These are phyloP conservation scores for Distichodus sexfasciatus DNA, from an alignment of 2,797 vertebrate genomes.

Conservation along the genomic window DNA sequence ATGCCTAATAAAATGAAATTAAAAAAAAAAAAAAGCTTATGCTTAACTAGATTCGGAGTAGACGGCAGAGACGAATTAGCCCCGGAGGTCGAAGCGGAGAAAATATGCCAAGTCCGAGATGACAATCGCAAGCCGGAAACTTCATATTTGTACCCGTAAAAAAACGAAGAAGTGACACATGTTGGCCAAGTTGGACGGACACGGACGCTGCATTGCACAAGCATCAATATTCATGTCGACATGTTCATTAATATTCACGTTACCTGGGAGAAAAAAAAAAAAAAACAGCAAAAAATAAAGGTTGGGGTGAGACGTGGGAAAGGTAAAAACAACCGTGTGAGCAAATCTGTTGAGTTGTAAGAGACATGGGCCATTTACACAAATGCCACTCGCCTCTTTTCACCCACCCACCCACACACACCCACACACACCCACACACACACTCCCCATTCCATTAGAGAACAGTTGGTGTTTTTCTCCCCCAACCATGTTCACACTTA, in stretches of 20 bases:
- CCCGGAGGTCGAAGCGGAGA: slow-evolving; percentile 12
- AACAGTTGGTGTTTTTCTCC: slow-evolving; percentile 61
- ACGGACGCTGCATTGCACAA: too few relatives aligned
- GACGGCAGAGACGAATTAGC: slow-evolving; percentile 29
- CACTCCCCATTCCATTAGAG: slow-evolving; percentile 71
- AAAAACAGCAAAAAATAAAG: too few relatives aligned
- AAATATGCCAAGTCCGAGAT: slow-evolving; percentile 10
- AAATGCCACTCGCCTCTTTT: too few relatives aligned
- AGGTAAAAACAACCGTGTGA: slow-evolving; percentile 60
- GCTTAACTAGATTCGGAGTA: slow-evolving; percentile 33
- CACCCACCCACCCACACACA: neutral
- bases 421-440: neutral
- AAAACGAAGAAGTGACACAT: neutral
- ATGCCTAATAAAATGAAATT: slow-evolving; percentile 27
- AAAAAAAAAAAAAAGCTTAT: slow-evolving; percentile 30
- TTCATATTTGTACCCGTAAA: neutral
- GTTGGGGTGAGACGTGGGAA: neutral
- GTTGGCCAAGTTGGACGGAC: neutral
- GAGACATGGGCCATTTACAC: neutral
- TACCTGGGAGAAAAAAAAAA: slow-evolving; percentile 11
- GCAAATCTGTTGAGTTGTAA: slow-evolving; percentile 72
- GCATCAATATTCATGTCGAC: neutral
- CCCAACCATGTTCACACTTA: slow-evolving; percentile 46
- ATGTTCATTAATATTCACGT: slow-evolving; percentile 2
- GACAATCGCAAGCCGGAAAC: neutral